These are phyloP conservation scores for Incurvaria masculella DNA, from an alignment of 2,888 invertebrate species.

Conservation along the genomic window DNA sequence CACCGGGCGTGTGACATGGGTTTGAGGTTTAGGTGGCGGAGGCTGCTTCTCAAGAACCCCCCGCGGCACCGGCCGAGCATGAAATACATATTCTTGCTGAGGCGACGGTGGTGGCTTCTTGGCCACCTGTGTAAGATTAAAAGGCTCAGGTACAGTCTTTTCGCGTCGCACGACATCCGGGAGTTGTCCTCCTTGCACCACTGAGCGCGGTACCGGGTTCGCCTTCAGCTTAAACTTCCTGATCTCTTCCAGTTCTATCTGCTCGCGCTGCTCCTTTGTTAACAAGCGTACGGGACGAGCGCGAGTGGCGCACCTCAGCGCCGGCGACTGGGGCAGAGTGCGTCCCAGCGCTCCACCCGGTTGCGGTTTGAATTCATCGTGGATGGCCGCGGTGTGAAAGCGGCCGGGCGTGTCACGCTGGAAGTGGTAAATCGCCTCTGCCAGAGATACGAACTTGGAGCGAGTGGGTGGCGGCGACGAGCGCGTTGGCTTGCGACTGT, in stretches of 20 bases:
- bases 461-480: slow-evolving; percentile 18
- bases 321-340: slow-evolving; percentile 53
- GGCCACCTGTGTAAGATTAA: slow-evolving; percentile 57
- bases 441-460: slow-evolving; percentile 56
- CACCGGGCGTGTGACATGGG: slow-evolving; percentile 29
- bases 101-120: slow-evolving; percentile 32
- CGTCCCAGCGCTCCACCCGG: slow-evolving; percentile 24
- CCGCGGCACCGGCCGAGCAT: slow-evolving; percentile 63
- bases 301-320: slow-evolving; percentile 52
- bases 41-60: slow-evolving; percentile 44
- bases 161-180: slow-evolving; percentile 53
- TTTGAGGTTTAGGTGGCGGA: slow-evolving; percentile 29
- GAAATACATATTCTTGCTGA: slow-evolving; percentile 36
- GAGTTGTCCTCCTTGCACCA: slow-evolving; percentile 51
- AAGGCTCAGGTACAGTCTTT: slow-evolving; percentile 59
- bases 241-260: slow-evolving; percentile 60
- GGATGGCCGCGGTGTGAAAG: slow-evolving; percentile 35
- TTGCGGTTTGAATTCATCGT: slow-evolving; percentile 25
- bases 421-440: slow-evolving; percentile 55
- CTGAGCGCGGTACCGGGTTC: slow-evolving; percentile 59
- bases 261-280: slow-evolving; percentile 60
- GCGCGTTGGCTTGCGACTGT: background rate
- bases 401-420: slow-evolving; percentile 59
- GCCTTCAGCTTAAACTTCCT: slow-evolving; percentile 67
- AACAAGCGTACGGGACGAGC: slow-evolving; percentile 49